These are phyloP conservation scores for Asarcornis scutulata DNA, from an alignment of 2,113 vertebrate genomes.

Conservation along the genomic window DNA sequence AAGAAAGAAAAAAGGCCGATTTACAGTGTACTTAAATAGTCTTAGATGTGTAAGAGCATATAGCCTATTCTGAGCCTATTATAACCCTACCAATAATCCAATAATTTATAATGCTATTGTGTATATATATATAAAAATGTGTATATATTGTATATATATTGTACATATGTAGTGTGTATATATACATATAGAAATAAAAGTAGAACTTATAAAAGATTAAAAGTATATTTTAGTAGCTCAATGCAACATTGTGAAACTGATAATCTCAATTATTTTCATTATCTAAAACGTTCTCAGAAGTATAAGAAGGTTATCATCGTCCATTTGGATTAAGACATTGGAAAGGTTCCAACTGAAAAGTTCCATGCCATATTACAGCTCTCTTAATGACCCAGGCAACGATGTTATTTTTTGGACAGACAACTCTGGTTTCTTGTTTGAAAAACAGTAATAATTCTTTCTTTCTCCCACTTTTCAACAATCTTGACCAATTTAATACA, in stretches of 20 bases:
- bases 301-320: neutral
- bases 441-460: neutral
- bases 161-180: no score
- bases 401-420: neutral
- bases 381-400: neutral
- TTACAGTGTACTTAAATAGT: neutral
- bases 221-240: neutral
- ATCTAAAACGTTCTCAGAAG: neutral
- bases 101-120: neutral
- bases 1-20: neutral
- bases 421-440: neutral
- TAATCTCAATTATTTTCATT: neutral
- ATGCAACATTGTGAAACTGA: neutral
- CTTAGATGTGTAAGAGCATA: neutral
- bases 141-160: no score
- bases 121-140: neutral
- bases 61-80: neutral
- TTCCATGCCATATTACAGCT: neutral
- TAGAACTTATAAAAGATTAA: neutral
- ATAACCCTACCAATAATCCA: fast-evolving
- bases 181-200: neutral
- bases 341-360: neutral
- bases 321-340: neutral
- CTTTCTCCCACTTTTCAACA: neutral
- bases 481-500: neutral